Percentiles rank a stretch among this genome's conserved stretches.
These are phyloP conservation scores for Acrossocheilus fasciatus DNA, from an alignment of 2,797 vertebrate species.

Conservation along the genomic window DNA sequence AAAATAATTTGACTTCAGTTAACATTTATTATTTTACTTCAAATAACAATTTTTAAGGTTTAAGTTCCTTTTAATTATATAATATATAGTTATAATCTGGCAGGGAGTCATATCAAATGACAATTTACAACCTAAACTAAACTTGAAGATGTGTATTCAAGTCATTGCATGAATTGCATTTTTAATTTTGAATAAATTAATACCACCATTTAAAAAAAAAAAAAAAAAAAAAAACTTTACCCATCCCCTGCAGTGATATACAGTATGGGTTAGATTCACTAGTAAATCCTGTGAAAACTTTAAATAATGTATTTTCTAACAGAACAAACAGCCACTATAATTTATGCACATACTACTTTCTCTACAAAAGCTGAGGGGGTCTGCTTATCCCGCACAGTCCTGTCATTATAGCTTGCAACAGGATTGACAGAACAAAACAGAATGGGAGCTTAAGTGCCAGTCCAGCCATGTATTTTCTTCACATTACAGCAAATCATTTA, in stretches of 20 bases:
- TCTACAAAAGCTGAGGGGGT: not conserved
- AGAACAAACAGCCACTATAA: slow-evolving; percentile 28
- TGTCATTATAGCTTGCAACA: slow-evolving; percentile 30
- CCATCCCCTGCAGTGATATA: not conserved
- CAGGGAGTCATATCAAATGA: not conserved
- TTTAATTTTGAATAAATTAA: not conserved
- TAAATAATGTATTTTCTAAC: slow-evolving; percentile 10
- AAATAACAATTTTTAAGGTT: too few relatives aligned
- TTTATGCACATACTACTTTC: slow-evolving; percentile 7
- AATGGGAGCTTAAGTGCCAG: slow-evolving; percentile 26
- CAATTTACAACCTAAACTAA: not conserved
- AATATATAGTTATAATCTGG: not conserved
- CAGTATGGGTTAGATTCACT: not conserved
- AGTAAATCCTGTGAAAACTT: not conserved
- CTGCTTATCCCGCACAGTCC: slow-evolving; percentile 17
- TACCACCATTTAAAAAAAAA: not conserved
- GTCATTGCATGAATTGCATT: not conserved
- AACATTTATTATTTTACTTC: not conserved
- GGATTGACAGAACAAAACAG: slow-evolving; percentile 34
- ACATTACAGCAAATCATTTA: slow-evolving; percentile 42
- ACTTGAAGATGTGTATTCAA: not conserved
- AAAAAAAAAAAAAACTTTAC: not conserved
- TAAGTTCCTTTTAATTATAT: not conserved
- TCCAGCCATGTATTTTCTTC: slow-evolving; percentile 23
- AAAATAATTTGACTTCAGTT: not conserved